Conservation (phyloP, 2,113 vertebrate genomes). For the Lynx canadensis region DNA sequence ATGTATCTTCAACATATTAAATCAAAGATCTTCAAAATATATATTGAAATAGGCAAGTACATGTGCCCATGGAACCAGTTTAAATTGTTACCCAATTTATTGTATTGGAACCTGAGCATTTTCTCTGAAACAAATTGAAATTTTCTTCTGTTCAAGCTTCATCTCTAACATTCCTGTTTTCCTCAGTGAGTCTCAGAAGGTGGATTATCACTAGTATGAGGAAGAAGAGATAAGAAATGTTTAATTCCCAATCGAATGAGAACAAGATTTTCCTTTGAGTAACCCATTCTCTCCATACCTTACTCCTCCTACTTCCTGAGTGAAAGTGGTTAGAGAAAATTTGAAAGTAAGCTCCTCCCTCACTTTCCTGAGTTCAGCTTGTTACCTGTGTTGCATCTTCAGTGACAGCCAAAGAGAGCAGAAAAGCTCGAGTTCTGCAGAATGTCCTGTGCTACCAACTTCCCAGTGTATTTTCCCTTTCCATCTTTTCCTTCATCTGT, state of each 20-base stretch:
- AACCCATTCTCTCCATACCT: background rate
- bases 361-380: background rate
- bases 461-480: background rate
- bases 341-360: conserved; percentile 33
- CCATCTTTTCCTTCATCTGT: background rate
- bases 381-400: background rate
- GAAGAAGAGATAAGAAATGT: background rate
- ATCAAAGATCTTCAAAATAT: background rate
- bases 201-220: background rate
- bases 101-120: background rate
- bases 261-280: background rate
- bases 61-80: background rate
- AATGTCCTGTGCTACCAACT: background rate
- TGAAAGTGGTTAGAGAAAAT: background rate
- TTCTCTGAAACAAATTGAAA: background rate
- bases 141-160: background rate
- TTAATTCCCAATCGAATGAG: background rate
- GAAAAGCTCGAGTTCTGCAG: background rate
- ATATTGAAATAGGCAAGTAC: background rate
- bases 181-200: background rate
- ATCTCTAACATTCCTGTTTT: background rate
- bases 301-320: conserved; percentile 26
- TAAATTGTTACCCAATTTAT: conserved; percentile 6
- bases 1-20: conserved; percentile 34
- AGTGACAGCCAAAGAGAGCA: background rate